Base-by-base conservation (phyloP, 2,888 invertebrate species). In the Adela reaumurella region DNA sequence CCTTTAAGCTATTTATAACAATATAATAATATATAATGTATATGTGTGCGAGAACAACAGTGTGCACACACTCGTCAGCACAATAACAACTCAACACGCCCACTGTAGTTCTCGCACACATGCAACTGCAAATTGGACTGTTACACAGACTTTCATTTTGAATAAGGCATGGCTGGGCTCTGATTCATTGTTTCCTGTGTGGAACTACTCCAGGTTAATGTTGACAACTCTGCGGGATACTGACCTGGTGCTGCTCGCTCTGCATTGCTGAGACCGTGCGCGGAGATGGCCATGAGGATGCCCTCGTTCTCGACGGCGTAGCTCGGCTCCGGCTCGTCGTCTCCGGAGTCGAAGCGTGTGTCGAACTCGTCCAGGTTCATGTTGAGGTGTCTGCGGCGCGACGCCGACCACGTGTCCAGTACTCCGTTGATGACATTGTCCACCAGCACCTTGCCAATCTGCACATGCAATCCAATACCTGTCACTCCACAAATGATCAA, bases 231-330 rank as follows among this genome's bases (percentile, higher is more conserved):
- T 49, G 17, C 45, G 45, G 18, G 44, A 10, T 47, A 47, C 46
- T 54, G 10, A 46, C 42, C 17, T 46, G 49, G 43, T 54, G 54
- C 52, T 58, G 54, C 51, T 56, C 57, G 55, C 59, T 58, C 60
- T 62, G 62, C 18, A 67, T 76, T 55, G 84, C 85, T 50, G n/a
- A 89, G 65, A 1, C 88, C 88, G 60, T 88, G 86, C 47, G 86
- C 85, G 49, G 84, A 84, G 57, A 89, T 89, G 3, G 89, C 89
- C 88, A 88, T 88, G 24, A 85, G 68, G 49, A 89, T 88, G 1
- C 87, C 88, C 62, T 86, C 85, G 59, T 88, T 85, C 67, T 87
- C 88, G 59, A 88, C 79, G 51, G 81, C 80, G 28, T 83, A 81
- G 53, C 81, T 35, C 5, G 81, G n/a, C 43, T 73, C 77, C 8